phyloP scores from a whole-genome alignment of 2,888 invertebrate genomes.

The Agrypnus murinus region DNA sequence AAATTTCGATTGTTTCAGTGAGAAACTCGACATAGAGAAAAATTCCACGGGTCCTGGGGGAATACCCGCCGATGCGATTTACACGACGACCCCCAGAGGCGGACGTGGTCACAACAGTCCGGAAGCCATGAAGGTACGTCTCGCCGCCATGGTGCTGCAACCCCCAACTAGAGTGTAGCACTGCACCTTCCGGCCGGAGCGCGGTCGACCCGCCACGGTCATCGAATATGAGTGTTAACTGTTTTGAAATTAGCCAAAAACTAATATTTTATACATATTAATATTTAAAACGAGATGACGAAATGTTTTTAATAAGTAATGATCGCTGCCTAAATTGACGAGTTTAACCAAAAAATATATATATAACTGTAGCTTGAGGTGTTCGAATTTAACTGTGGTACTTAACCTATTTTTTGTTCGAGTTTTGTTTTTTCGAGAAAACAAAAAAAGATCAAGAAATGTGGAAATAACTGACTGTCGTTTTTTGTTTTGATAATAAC shows the following conservation, averaged over 20 bases:
- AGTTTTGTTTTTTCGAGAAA: conserved; percentile 2
- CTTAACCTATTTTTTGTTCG: conserved; percentile 26
- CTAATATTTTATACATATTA: conserved; percentile 6
- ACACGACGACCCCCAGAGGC: conserved; percentile 74
- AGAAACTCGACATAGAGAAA: conserved; percentile 71
- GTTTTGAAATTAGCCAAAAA: conserved; percentile 60
- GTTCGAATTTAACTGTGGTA: conserved; percentile 24
- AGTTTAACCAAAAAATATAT: conserved; percentile 13
- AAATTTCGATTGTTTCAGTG: conserved; percentile 61
- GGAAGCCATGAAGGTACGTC: conserved; percentile 91
- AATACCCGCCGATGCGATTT: conserved; percentile 84
- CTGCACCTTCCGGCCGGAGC: conserved; percentile 67
- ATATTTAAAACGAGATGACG: conserved; percentile 17
- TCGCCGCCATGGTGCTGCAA: conserved; percentile 92
- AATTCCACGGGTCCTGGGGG: conserved; percentile 73
- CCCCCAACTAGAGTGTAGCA: conserved; percentile 88
- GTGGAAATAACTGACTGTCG: conserved; percentile 27
- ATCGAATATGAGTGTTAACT: conserved; percentile 70
- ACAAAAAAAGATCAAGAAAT: background rate
- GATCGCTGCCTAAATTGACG: conserved; percentile 23
- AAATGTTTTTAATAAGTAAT: background rate
- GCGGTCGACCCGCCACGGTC: conserved; percentile 68
- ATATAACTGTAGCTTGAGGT: conserved; percentile 22
- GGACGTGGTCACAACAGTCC: conserved; percentile 70
- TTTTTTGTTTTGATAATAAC: conserved; percentile 8